Evolutionary conservation across 2,113 vertebrate species (phyloP), one percentile per base, ranked within the genome.

Genomic region (Colinus virginianus): DNA sequence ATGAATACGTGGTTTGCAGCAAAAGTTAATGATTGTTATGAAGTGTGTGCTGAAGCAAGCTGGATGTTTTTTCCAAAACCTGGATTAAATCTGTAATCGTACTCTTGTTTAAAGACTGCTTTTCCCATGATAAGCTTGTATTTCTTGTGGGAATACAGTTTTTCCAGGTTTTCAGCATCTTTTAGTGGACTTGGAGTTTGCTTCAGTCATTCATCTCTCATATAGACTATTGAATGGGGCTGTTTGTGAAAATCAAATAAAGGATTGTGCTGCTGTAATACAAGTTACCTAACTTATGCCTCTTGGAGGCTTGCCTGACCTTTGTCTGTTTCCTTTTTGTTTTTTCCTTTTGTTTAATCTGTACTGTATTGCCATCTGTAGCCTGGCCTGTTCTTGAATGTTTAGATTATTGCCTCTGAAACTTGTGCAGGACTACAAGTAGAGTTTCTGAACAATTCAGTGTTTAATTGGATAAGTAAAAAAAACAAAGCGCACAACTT

Each of bases 241-340:
- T 93, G 84, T 87, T 89, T 70, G 88, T 96, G 78, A 70, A 94
- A 95, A 91, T 91, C 42, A 93, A 94, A 88, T 94, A 93, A 96
- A 96, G 58, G 58, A 92, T 93, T 78, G 78, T 92, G 70, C 70
- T 92, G 67, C 78, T 93, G 43, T 84, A 94, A 92, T 94, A 89
- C 88, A 96, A 93, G 34, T 90, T 88, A 70, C 64, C 88, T 93
- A 91, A 90, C 83, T 42, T 82, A 84, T 90, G 66, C 75, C 76
- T 93, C 70, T 63, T 93, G 88, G 86, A 95, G 74, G 79, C 49
- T 87, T 96, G 90, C 88, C 94, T 96, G 90, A 43, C 84, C 70
- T 91, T 96, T 93, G 88, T 90, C 88, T 95, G 76, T 95, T 91
- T 94, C 90, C 76, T 91, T 76, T 90, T 61, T 83, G 81, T 91